Evolutionary conservation across 1,140 invertebrate species (phyloP), one percentile per base, ranked within the genome.

Genomic region (Atta texana): DNA sequence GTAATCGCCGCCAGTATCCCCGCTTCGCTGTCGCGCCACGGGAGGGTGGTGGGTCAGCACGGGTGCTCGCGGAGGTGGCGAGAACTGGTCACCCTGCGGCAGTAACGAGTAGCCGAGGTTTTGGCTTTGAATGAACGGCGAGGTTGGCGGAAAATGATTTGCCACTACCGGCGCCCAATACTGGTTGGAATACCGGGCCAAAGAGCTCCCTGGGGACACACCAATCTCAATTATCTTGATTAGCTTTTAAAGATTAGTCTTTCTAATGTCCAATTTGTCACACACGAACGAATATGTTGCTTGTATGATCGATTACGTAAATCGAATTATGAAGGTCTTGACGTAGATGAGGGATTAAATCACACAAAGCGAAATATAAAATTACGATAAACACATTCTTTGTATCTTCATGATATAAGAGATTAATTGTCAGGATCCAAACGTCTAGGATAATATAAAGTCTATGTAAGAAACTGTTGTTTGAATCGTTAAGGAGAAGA

Each of bases 161-260:
- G 96, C 96, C 69, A 95, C 94, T 31, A 97, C 94, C 6, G 96
- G 96, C 64, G 96, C 94, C 96, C 96, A 97, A 85, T 96, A 95
- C 93, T 96, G 91, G 66, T 95, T 92, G 63, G 94, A 94, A 53
- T 92, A 87, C 68, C 92, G 92, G 18, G 92, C 85, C 31, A 95
- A 92, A 55, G 95, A 95, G 76, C 92, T 92, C 88, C 88, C 94
- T 95, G 90, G 59, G 87, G 91, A 87, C 61, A 88, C 7, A 88
- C 3, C 51, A 69, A 61, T 76, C 18, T 28, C 75, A 14, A 57
- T 21, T 12, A 55, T 55, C 57, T 68, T 86, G 39, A 18, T 49
- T 82, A 44, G 3, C 24, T 12, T 84, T 74, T 74, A 74, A 84
- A 39, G 53, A 57, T 18, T 31, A 44, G 14, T 8, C n/a, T 81